phyloP scores from a whole-genome alignment of 2,113 vertebrate genomes.

The Amphiprion percula region DNA sequence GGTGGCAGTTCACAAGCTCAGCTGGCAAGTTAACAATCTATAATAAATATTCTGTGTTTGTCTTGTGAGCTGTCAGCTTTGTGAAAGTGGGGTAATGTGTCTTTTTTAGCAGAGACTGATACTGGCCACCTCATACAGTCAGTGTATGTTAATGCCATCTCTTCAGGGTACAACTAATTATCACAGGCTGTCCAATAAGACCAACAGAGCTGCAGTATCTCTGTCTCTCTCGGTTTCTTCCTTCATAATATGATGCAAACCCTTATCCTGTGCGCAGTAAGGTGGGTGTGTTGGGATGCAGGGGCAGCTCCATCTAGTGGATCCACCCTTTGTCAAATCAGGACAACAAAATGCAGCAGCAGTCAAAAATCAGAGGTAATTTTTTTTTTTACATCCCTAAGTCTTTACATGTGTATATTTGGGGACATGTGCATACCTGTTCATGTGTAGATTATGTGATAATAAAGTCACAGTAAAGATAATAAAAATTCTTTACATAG shows the following conservation, averaged over 20 bases:
- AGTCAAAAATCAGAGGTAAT: background rate
- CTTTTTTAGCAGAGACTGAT: constrained; percentile 5
- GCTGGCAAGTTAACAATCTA: background rate
- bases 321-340: background rate
- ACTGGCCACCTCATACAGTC: background rate
- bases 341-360: background rate
- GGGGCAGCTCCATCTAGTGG: constrained; percentile 64
- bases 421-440: background rate
- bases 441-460: too few relatives aligned
- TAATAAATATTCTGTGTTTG: constrained; percentile 6
- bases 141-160: background rate
- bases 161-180: constrained; percentile 5
- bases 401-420: background rate
- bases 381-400: background rate
- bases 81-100: background rate
- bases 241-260: background rate
- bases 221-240: background rate
- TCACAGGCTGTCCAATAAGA: background rate
- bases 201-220: background rate
- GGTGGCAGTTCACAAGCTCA: constrained; percentile 6
- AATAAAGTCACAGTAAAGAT: background rate
- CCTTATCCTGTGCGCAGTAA: background rate
- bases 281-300: constrained; percentile 26
- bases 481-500: too few relatives aligned
- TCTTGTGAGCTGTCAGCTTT: constrained; percentile 4